Evolutionary conservation across 2,113 vertebrate species (phyloP).

Genomic region (Pseudonaja textilis): DNA sequence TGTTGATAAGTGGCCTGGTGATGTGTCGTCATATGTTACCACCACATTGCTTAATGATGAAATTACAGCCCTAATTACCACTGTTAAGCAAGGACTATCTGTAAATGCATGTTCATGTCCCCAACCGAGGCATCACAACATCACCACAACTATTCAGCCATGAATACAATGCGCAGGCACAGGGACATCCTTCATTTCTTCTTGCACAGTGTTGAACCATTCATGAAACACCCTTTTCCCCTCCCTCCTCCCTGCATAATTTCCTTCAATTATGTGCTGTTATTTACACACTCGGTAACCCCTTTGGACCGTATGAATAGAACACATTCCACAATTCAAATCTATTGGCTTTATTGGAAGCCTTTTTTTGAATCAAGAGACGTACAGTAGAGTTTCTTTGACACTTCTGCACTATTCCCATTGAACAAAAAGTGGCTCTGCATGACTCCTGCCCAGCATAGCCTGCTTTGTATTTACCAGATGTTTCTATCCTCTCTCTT

Average conservation of each 20-base stretch:
- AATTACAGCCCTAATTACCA: neutral
- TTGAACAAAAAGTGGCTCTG: neutral
- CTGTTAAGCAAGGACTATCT: neutral
- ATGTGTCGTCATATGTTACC: neutral
- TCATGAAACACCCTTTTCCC: neutral
- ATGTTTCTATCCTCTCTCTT: neutral
- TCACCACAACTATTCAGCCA: neutral
- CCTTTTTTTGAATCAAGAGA: neutral
- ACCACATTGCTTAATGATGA: neutral
- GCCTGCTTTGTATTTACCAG: neutral
- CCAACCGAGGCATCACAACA: neutral
- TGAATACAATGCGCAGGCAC: neutral
- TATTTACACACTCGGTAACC: neutral
- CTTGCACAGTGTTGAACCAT: neutral
- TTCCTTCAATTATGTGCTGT: neutral
- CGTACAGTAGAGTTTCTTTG: neutral
- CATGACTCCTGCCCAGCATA: neutral
- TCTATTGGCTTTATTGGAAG: neutral
- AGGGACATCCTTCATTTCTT: neutral
- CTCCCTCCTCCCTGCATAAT: neutral
- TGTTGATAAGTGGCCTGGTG: neutral
- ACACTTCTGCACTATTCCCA: neutral
- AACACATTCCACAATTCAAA: neutral
- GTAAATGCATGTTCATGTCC: neutral
- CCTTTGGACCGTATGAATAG: neutral